Evolutionary conservation across 2,113 vertebrate species (phyloP).

Genomic region (Chascanopsetta lugubris): DNA sequence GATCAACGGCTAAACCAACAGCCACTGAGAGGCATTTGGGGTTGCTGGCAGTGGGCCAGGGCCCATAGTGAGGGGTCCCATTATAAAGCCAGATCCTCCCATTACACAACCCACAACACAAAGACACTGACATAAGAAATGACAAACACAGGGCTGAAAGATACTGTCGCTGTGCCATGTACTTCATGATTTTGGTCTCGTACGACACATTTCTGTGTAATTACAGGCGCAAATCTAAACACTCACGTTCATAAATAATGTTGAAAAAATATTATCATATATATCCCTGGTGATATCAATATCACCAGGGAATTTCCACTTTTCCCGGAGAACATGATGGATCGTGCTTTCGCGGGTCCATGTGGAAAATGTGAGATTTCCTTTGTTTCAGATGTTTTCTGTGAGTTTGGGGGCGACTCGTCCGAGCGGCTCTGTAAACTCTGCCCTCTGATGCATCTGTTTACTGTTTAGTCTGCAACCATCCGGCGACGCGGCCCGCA

Average conservation of each 20-base stretch:
- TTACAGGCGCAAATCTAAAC: conserved; percentile 31
- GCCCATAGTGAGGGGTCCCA: conserved; percentile 58
- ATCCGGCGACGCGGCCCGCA: conserved; percentile 46
- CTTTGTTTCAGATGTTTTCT: conserved; percentile 19
- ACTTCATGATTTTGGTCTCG: neutral
- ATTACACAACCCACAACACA: conserved; percentile 55
- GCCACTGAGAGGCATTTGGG: conserved; percentile 58
- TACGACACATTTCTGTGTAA: conserved; percentile 42
- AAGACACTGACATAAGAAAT: conserved; percentile 43
- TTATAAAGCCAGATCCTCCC: conserved; percentile 59
- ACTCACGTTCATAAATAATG: conserved; percentile 11
- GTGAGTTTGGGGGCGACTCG: neutral
- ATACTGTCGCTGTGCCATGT: conserved; percentile 9
- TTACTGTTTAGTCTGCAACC: conserved; percentile 75
- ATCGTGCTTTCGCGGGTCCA: neutral
- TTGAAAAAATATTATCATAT: neutral
- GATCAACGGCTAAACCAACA: conserved; percentile 78
- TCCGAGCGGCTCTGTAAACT: conserved; percentile 41
- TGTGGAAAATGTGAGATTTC: conserved; percentile 26
- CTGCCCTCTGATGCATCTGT: conserved; percentile 57
- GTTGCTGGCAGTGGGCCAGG: conserved; percentile 65
- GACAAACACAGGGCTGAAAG: conserved; percentile 22
- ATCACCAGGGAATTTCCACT: conserved; percentile 6
- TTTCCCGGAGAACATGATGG: conserved; percentile 7
- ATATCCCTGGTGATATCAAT: too few species aligned